A percentile compares a stretch with the other conserved stretches of the same genome.
These are phyloP conservation scores for Bruchidius siliquastri DNA, from an alignment of 2,888 invertebrate genomes.

Conservation along the genomic window DNA sequence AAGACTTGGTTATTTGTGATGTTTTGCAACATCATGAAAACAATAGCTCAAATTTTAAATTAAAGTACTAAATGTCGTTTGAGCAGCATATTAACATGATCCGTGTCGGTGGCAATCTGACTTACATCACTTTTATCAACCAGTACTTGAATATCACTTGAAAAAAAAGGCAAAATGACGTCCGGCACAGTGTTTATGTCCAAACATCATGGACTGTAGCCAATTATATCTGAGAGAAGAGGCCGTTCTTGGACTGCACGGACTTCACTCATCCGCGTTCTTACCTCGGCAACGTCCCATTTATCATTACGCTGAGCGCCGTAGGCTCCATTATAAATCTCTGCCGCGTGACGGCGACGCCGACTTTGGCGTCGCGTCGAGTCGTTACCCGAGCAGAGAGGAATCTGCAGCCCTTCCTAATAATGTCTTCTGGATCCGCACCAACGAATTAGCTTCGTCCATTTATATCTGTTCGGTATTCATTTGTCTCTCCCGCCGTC, in stretches of 20 bases:
- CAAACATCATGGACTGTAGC: not conserved
- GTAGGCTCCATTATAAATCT: not conserved
- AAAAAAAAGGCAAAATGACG: too few relatives aligned
- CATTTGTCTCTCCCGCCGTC: not conserved
- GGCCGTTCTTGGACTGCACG: not conserved
- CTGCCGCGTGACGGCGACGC: not conserved
- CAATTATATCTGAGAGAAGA: not conserved
- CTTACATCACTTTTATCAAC: too few relatives aligned
- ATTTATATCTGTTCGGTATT: not conserved
- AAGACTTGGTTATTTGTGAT: too few relatives aligned
- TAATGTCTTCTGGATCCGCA: not conserved
- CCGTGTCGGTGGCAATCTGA: too few relatives aligned
- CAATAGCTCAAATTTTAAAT: too few relatives aligned
- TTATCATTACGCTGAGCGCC: not conserved
- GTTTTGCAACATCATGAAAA: too few relatives aligned
- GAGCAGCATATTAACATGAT: too few relatives aligned
- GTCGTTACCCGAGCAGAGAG: not conserved
- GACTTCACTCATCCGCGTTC: not conserved
- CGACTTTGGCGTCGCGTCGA: too few relatives aligned
- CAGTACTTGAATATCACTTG: too few relatives aligned
- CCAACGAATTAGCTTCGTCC: not conserved
- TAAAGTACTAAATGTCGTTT: too few relatives aligned
- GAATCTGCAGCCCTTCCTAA: not conserved
- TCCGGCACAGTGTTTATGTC: not conserved
- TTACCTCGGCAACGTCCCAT: not conserved